A percentile compares a stretch with the other conserved stretches of the same genome.
phyloP scores from a whole-genome alignment of 2,113 vertebrate genomes.

The Tamias sibiricus region DNA sequence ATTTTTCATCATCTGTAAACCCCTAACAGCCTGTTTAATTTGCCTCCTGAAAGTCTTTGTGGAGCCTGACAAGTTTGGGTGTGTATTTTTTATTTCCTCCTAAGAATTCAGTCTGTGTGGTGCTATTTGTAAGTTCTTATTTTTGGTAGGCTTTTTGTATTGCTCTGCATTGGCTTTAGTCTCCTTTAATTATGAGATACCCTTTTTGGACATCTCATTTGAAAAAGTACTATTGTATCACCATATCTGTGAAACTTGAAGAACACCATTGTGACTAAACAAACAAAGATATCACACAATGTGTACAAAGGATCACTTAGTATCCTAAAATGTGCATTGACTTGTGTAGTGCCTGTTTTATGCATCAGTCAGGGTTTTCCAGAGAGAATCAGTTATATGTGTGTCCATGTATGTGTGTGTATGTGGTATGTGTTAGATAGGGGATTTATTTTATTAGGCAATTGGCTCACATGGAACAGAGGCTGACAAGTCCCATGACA shows the following conservation, averaged over 20 bases:
- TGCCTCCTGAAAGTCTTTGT: neutral
- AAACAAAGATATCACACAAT: neutral
- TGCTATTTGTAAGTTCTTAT: neutral
- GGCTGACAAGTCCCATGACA: too few relatives aligned
- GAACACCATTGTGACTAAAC: neutral
- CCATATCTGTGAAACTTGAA: neutral
- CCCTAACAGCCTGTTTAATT: conserved; percentile 44
- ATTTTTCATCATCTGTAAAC: neutral
- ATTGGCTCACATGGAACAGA: too few relatives aligned
- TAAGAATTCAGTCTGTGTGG: neutral
- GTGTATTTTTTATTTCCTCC: neutral
- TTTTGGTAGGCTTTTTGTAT: neutral
- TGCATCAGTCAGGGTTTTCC: too few relatives aligned
- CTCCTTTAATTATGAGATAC: neutral
- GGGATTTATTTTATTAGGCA: too few relatives aligned
- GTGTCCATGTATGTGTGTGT: too few relatives aligned
- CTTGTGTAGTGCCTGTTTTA: too few relatives aligned
- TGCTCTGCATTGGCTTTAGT: neutral
- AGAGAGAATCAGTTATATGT: too few relatives aligned
- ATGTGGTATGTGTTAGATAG: too few relatives aligned
- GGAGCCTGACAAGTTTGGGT: neutral
- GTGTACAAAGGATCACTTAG: neutral
- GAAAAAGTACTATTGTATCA: neutral
- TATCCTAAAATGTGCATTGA: neutral
- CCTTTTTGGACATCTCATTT: neutral